These are phyloP conservation scores for Camponotus fellah DNA, from an alignment of 2,888 invertebrate genomes.

Conservation along the genomic window DNA sequence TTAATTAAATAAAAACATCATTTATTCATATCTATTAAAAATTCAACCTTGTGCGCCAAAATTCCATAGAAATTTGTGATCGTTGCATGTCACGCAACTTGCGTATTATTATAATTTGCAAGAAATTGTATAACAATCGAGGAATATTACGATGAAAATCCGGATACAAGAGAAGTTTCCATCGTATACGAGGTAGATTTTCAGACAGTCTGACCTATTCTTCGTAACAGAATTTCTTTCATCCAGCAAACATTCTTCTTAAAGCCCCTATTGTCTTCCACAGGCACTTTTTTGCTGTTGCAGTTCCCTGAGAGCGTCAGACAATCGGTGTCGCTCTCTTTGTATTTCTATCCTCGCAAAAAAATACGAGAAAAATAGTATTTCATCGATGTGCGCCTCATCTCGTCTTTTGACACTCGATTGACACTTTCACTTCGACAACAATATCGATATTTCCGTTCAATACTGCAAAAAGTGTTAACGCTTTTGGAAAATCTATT, in stretches of 20 bases:
- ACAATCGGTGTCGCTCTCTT: background rate
- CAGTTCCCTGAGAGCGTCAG: background rate
- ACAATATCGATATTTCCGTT: slow-evolving; percentile 4
- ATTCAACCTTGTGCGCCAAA: background rate
- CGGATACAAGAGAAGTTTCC: slow-evolving; percentile 24
- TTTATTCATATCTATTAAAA: background rate
- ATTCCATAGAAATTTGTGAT: slow-evolving; percentile 2
- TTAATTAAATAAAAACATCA: background rate
- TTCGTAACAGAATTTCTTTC: slow-evolving; percentile 37
- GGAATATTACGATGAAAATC: slow-evolving; percentile 18
- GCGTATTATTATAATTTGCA: background rate
- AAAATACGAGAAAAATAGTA: slow-evolving; percentile 42
- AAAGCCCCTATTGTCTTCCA: slow-evolving; percentile 46
- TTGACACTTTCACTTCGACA: slow-evolving; percentile 57
- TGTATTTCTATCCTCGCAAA: background rate
- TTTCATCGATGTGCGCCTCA: slow-evolving; percentile 51
- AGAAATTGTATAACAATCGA: slow-evolving; percentile 32
- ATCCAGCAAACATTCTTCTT: slow-evolving; percentile 45
- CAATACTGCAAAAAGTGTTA: background rate
- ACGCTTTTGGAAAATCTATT: background rate
- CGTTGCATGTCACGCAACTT: slow-evolving; percentile 11
- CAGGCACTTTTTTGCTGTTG: background rate
- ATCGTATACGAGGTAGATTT: slow-evolving; percentile 36
- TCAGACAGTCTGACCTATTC: slow-evolving; percentile 44
- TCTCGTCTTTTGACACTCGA: background rate